Conservation (phyloP, 1,140 invertebrate genomes). For the Pseudomyrmex dendroicus region DNA sequence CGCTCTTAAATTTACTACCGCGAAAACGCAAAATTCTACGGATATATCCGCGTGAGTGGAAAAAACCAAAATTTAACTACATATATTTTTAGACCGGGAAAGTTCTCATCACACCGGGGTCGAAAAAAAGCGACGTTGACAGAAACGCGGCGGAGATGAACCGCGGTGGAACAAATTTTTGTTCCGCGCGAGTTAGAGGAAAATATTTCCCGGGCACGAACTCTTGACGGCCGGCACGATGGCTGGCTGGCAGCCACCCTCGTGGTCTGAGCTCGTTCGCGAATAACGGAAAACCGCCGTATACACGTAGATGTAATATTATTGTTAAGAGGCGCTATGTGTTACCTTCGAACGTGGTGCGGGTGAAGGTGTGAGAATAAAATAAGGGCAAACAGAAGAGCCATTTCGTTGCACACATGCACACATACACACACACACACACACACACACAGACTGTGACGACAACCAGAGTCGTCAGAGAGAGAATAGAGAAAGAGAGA, state of each 20-base stretch:
- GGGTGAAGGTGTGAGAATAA: constrained; percentile 52
- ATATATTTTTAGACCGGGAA: constrained; percentile 11
- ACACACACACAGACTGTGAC: neutral
- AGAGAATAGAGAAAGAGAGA: constrained; percentile 9
- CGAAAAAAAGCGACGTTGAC: constrained; percentile 37
- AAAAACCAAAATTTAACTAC: constrained; percentile 7
- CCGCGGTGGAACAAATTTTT: constrained; percentile 50
- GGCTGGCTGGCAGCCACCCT: constrained; percentile 47
- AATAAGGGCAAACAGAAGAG: constrained; percentile 53
- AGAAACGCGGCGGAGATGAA: constrained; percentile 11
- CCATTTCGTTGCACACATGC: constrained; percentile 58
- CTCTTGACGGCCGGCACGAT: constrained; percentile 44
- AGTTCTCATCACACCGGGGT: constrained; percentile 32
- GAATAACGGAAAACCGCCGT: constrained; percentile 7
- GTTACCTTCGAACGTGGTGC: constrained; percentile 54
- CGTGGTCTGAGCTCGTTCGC: constrained; percentile 11
- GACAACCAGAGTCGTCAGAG: neutral
- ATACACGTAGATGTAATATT: constrained; percentile 60
- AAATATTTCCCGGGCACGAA: constrained; percentile 43
- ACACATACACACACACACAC: neutral
- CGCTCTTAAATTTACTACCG: too few species aligned
- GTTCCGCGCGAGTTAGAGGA: constrained; percentile 39
- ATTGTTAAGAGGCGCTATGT: constrained; percentile 46
- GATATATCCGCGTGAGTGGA: too few species aligned
- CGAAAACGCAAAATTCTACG: too few species aligned